Evolutionary conservation across 92 coral and sea anemone species (phyloP).

Genomic region (Desmophyllum pertusum): DNA sequence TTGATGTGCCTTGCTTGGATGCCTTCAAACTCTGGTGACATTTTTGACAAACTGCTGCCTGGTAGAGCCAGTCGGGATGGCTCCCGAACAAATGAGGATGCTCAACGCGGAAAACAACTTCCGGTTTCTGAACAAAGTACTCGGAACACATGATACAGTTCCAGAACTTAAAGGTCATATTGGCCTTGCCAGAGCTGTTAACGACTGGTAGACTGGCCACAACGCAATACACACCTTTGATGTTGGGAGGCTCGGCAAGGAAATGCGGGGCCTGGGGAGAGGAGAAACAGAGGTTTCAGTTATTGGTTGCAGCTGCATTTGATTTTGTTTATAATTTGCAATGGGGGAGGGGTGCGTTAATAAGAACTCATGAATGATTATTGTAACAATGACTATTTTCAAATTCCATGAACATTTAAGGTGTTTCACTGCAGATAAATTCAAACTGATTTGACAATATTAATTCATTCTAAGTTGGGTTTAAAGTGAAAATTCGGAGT

Average conservation of each 20-base stretch:
- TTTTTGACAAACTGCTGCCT: constrained; percentile 87
- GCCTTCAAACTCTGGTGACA: constrained; percentile 54
- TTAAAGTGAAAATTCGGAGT: background rate
- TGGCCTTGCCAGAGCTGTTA: constrained; percentile 78
- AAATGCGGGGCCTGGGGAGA: constrained; percentile 80
- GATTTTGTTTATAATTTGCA: background rate
- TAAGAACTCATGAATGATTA: no score
- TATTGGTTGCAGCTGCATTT: constrained; percentile 27
- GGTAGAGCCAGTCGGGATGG: constrained; percentile 98
- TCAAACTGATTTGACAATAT: no score
- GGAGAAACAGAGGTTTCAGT: constrained; percentile 94
- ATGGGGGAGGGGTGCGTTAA: background rate
- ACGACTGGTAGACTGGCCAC: constrained; percentile 89
- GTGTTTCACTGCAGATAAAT: no score
- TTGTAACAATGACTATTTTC: background rate
- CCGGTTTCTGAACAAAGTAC: constrained; percentile 94
- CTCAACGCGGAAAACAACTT: constrained; percentile 89
- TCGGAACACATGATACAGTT: constrained; percentile 98
- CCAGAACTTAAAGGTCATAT: constrained; percentile 98
- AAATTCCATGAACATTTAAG: background rate
- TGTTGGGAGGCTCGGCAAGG: constrained; percentile 72
- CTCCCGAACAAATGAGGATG: constrained; percentile 90
- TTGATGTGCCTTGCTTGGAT: background rate
- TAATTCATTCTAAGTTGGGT: background rate
- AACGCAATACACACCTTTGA: constrained; percentile 88